Base-by-base conservation (phyloP, 2,888 invertebrate species). In the Spilosoma lubricipeda region DNA sequence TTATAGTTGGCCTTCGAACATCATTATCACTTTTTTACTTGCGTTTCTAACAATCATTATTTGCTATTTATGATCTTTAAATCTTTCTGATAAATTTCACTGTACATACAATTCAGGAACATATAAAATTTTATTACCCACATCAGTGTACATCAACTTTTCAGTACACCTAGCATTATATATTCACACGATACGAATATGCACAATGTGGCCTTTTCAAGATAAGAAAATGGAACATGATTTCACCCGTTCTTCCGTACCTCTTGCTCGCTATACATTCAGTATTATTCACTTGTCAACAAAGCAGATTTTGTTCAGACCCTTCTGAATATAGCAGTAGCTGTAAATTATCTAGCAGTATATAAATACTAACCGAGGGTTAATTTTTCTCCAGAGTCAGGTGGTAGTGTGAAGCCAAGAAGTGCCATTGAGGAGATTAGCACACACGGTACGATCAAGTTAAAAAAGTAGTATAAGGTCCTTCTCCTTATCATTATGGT, bases 401-500 rank as follows among this genome's bases (percentile, higher is more conserved):
- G 99, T 83, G 99, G 99, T 92, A 99, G 96, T 84, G 99, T 99
- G 96, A 99, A 99, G 85, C 99, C 99, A 89, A 99, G 97, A 86
- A 99, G 97, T 86, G 99, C 99, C 98, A 99, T 99, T 86, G 99
- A 99, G 82, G 99, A 99, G 93, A 99, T 99, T 90, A 99, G 97
- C 90, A 99, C 99, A 94, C 99, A 99, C 86, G 99, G 99, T 90
- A 99, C 99, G 95, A 99, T 99, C 95, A 99, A 97, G 96, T 99
- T 99, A 97, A 99, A 99, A 96, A 99, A 99, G 96, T 99, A 99
- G 97, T 99, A 99, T 89, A 99, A 97, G 70, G 99, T 99, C 90
- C 99, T 97, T 91, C 99, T 97, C 86, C 99, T 97, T 90, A 99
- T 99, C 96, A 98, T 98, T 93, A 99, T 99, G 85, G 98, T 98